Percentiles rank a stretch among this genome's conserved stretches.
Conservation (phyloP, 2,113 vertebrate species). For the Thryonomys swinderianus region DNA sequence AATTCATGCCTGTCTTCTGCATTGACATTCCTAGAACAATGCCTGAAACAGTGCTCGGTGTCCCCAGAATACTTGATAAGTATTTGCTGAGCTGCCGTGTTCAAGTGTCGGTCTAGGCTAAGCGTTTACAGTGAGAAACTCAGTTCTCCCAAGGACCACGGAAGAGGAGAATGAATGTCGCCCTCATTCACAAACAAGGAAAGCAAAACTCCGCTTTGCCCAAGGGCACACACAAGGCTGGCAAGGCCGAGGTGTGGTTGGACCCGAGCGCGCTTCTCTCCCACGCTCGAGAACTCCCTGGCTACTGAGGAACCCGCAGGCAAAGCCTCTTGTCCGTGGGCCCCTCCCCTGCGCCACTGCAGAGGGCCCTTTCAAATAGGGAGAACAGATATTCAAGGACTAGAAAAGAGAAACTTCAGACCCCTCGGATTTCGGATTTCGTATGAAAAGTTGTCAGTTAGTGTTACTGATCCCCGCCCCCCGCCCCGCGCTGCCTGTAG, state of each 20-base stretch:
- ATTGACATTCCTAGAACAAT: background rate
- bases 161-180: background rate
- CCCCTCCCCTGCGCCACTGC: background rate
- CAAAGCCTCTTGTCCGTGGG: too few relatives aligned
- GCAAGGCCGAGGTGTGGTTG: background rate
- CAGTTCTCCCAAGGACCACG: background rate
- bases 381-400: slow-evolving; percentile 63
- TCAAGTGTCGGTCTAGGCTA: background rate
- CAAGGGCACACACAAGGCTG: background rate
- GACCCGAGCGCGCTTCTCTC: background rate
- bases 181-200: slow-evolving; percentile 44
- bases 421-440: slow-evolving; percentile 70
- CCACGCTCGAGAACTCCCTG: too few relatives aligned
- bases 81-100: background rate
- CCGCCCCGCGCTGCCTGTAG: background rate
- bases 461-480: slow-evolving; percentile 68
- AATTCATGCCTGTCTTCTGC: background rate
- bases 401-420: slow-evolving; percentile 48
- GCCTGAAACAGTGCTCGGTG: background rate
- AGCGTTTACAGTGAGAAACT: background rate
- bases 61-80: background rate
- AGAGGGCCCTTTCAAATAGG: slow-evolving; percentile 49
- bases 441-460: slow-evolving; percentile 64
- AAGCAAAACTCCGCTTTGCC: background rate
- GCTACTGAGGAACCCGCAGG: too few relatives aligned